Evolutionary conservation across 2,113 vertebrate genomes (phyloP).

Genomic region (Bujurquina vittata): DNA sequence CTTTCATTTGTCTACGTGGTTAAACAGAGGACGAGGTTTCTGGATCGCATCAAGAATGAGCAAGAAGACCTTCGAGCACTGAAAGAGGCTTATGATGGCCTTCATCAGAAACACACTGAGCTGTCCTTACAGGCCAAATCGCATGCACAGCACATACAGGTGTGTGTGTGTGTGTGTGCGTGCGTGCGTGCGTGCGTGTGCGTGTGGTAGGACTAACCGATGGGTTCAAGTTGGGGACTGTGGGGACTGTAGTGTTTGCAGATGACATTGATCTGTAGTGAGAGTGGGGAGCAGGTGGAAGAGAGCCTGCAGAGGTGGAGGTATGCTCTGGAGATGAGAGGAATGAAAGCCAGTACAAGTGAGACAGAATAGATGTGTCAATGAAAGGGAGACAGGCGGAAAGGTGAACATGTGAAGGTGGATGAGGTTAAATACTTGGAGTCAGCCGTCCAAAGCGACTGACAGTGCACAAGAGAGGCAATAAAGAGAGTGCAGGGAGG

Average conservation of each 20-base stretch:
- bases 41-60: slow-evolving; percentile 69
- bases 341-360: fast-evolving
- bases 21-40: slow-evolving; percentile 78
- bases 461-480: neutral
- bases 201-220: neutral
- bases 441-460: neutral
- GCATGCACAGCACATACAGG: slow-evolving; percentile 48
- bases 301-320: neutral
- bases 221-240: neutral
- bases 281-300: neutral
- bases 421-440: neutral
- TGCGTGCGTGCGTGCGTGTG: fast-evolving
- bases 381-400: neutral
- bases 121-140: slow-evolving; percentile 55
- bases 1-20: slow-evolving; percentile 17
- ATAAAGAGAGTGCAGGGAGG: neutral
- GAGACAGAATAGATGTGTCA: neutral
- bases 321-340: neutral
- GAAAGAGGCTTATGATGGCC: slow-evolving; percentile 70
- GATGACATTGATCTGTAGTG: neutral
- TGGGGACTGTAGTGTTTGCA: neutral
- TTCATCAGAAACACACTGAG: slow-evolving; percentile 67
- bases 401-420: neutral
- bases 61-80: slow-evolving; percentile 75
- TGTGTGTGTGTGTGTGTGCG: neutral